Conservation (phyloP, 2,797 vertebrate genomes). For the Bufotes viridis region DNA sequence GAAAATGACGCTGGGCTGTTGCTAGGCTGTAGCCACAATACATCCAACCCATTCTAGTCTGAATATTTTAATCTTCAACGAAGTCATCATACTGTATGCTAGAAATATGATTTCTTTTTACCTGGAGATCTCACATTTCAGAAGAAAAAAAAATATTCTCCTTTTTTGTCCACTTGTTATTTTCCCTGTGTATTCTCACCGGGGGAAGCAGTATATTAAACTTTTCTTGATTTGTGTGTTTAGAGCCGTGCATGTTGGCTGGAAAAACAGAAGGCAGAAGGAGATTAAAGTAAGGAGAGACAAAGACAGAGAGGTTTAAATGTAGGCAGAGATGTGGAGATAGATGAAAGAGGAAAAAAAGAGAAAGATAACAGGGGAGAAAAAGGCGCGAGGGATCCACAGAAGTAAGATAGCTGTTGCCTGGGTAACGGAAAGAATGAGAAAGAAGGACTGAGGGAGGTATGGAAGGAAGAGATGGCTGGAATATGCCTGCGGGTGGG, state of each 20-base stretch:
- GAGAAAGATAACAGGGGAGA: conserved; percentile 64
- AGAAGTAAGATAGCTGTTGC: conserved; percentile 75
- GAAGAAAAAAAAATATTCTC: neutral
- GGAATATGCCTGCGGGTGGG: conserved; percentile 60
- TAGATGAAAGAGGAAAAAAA: conserved; percentile 68
- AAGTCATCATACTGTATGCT: neutral
- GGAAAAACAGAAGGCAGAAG: conserved; percentile 56
- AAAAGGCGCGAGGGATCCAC: conserved; percentile 66
- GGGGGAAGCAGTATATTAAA: neutral
- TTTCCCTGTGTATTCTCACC: neutral
- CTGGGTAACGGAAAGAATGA: conserved; percentile 77
- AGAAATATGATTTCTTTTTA: neutral
- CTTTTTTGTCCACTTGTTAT: neutral
- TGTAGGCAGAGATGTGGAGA: conserved; percentile 44
- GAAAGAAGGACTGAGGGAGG: conserved; percentile 64
- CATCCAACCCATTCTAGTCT: neutral
- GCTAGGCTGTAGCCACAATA: neutral
- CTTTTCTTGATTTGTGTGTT: conserved; percentile 41
- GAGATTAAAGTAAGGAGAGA: conserved; percentile 53
- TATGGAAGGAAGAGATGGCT: conserved; percentile 56
- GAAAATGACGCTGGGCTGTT: neutral
- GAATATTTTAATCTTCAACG: neutral
- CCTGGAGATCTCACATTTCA: neutral
- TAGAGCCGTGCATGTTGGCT: conserved; percentile 5
- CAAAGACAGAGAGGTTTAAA: conserved; percentile 58